Conservation (phyloP, 1,140 invertebrate species). For the Vollenhovia emeryi region DNA sequence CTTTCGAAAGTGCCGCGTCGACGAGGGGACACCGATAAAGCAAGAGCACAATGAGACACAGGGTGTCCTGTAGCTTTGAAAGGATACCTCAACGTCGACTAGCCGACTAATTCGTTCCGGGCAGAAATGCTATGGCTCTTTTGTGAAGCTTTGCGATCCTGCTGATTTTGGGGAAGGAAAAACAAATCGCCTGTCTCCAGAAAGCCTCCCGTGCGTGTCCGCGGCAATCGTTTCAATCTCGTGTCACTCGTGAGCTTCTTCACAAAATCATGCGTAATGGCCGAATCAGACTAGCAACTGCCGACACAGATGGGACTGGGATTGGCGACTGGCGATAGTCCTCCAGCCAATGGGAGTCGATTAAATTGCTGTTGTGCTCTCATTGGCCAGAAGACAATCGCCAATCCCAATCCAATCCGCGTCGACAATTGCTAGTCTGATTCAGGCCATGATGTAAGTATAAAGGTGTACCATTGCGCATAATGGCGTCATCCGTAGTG, state of each 20-base stretch:
- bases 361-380: too few relatives aligned
- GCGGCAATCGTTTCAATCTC: not conserved
- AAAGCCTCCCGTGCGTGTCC: too few relatives aligned
- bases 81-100: not conserved
- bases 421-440: too few relatives aligned
- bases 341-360: too few relatives aligned
- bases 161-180: not conserved
- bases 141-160: not conserved
- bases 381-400: too few relatives aligned
- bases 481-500: too few relatives aligned
- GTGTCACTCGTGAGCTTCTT: not conserved
- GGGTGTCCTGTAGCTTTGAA: not conserved
- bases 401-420: too few relatives aligned
- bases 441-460: too few relatives aligned
- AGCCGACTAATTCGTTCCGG: not conserved
- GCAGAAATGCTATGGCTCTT: not conserved
- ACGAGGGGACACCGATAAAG: slow-evolving; percentile 7
- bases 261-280: not conserved
- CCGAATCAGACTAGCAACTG: too few relatives aligned
- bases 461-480: too few relatives aligned
- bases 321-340: too few relatives aligned
- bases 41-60: slow-evolving; percentile 47
- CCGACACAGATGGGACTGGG: too few relatives aligned
- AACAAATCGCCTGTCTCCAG: not conserved
- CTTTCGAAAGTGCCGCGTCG: slow-evolving; percentile 24